A percentile compares a stretch with the other conserved stretches of the same genome.
These are phyloP conservation scores for Ophiothrix spiculata DNA, from an alignment of 35 echinoderm and acorn worm species.

Conservation along the genomic window DNA sequence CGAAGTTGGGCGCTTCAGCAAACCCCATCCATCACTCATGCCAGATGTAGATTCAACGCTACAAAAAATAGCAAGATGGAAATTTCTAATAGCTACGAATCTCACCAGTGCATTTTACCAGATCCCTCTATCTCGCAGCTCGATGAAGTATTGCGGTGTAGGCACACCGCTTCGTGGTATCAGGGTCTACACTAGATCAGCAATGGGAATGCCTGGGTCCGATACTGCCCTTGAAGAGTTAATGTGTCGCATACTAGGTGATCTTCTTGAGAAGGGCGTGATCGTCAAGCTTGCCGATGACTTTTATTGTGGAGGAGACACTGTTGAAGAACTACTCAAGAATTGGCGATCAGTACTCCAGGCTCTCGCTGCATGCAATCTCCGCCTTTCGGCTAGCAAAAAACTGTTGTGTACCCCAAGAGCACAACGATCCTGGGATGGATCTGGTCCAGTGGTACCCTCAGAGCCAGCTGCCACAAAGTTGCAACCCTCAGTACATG, in stretches of 20 bases:
- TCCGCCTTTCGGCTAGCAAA: conserved; percentile 21
- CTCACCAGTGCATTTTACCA: conserved; percentile 57
- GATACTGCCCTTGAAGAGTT: conserved; percentile 63
- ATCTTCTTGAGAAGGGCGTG: conserved; percentile 41
- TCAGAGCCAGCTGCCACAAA: conserved; percentile 29
- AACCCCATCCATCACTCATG: not conserved
- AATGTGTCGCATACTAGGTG: conserved; percentile 60
- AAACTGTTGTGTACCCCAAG: conserved; percentile 24
- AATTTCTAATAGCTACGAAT: conserved; percentile 35
- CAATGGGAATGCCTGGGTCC: conserved; percentile 70
- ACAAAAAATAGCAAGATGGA: conserved; percentile 4
- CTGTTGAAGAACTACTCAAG: conserved; percentile 27
- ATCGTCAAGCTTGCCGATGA: conserved; percentile 36
- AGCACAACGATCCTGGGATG: conserved; percentile 26
- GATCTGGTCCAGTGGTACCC: conserved; percentile 53
- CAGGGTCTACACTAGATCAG: conserved; percentile 44
- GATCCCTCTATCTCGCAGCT: conserved; percentile 11
- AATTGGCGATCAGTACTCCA: conserved; percentile 25
- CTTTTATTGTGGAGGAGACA: conserved; percentile 31
- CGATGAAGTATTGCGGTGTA: conserved; percentile 38
- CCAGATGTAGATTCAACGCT: not conserved
- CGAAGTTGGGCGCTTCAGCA: not conserved
- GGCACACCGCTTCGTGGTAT: conserved; percentile 54
- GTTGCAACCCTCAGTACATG: conserved; percentile 33
- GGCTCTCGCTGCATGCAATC: conserved; percentile 6